These are phyloP conservation scores for Lagopus leucura DNA, from an alignment of 2,113 vertebrate species.

Conservation along the genomic window DNA sequence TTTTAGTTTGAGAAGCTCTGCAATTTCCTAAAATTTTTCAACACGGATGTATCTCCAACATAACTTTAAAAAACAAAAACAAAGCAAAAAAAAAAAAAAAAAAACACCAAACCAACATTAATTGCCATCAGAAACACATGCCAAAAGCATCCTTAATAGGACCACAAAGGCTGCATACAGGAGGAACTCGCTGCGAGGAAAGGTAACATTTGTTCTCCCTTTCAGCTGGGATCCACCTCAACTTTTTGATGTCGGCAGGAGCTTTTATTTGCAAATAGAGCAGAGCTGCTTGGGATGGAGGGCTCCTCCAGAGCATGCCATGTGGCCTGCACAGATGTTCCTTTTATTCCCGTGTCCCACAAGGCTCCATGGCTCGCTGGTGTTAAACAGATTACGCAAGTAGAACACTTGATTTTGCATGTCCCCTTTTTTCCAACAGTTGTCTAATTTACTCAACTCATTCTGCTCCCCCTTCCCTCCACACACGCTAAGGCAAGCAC, in stretches of 20 bases:
- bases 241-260: conserved; percentile 31
- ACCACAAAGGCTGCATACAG: neutral
- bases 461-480: neutral
- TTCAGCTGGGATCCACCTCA: conserved; percentile 40
- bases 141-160: neutral
- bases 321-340: conserved; percentile 42
- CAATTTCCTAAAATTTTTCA: neutral
- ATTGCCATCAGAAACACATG: neutral
- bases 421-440: conserved; percentile 62
- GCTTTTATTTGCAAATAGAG: conserved; percentile 49
- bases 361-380: conserved; percentile 15
- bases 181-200: neutral
- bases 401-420: conserved; percentile 46
- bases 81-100: neutral
- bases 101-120: neutral
- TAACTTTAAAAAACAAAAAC: neutral
- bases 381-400: conserved; percentile 71
- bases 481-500: conserved; percentile 48
- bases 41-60: neutral
- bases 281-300: conserved; percentile 6
- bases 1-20: neutral
- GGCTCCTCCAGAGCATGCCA: conserved; percentile 11
- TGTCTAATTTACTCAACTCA: conserved; percentile 71
- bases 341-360: conserved; percentile 50
- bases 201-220: conserved; percentile 48